Conservation (phyloP, 1,140 invertebrate genomes). For the Vanessa tameamea region DNA sequence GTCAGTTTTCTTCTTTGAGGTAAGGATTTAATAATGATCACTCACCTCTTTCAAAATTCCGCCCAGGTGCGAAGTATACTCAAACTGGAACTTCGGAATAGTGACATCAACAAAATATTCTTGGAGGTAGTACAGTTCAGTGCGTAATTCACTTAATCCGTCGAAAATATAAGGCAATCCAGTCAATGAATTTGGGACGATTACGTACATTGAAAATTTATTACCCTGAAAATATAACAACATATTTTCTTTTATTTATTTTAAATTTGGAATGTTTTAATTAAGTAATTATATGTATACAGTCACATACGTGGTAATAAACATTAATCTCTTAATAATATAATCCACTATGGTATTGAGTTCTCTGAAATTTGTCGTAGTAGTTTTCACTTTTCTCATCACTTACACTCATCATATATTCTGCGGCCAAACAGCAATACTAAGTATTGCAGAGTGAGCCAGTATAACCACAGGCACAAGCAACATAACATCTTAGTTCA, state of each 20-base stretch:
- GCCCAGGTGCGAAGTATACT: slow-evolving; percentile 84
- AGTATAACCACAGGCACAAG: no score
- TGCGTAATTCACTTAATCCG: slow-evolving; percentile 81
- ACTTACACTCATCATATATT: no score
- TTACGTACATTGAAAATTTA: slow-evolving; percentile 86
- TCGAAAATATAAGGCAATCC: slow-evolving; percentile 83
- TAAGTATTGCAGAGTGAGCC: no score
- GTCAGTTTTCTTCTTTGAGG: no score
- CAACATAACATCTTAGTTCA: no score
- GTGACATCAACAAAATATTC: slow-evolving; percentile 82
- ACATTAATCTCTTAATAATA: no score
- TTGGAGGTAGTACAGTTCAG: slow-evolving; percentile 82
- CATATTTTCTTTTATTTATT: neutral
- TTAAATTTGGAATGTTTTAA: neutral
- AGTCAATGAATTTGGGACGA: slow-evolving; percentile 84
- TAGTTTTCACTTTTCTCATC: no score
- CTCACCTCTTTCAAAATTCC: slow-evolving; percentile 83
- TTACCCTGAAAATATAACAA: slow-evolving; percentile 80
- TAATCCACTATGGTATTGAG: no score
- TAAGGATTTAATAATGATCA: neutral
- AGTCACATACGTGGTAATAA: no score
- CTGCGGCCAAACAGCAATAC: no score
- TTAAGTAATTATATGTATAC: no score
- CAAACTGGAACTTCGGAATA: slow-evolving; percentile 90
- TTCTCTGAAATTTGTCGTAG: no score